Percentiles rank a stretch among this genome's conserved stretches.
Evolutionary conservation across 2,888 invertebrate genomes (phyloP).

Genomic region (Cotesia congregata): DNA sequence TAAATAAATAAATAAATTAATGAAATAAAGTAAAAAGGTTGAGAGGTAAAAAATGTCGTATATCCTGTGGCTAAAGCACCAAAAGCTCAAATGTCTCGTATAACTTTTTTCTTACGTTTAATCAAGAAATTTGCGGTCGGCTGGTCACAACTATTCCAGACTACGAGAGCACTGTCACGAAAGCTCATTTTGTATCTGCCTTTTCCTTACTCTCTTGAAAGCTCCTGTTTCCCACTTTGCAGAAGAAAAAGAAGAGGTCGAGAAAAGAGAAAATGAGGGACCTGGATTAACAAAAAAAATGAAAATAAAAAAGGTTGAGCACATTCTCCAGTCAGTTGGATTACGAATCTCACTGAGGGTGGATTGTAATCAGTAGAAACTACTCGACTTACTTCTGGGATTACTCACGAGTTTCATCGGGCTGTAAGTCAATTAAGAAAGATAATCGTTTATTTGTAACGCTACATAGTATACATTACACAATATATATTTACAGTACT

Average conservation of each 20-base stretch:
- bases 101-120: constrained; percentile 64
- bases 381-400: constrained; percentile 8
- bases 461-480: constrained; percentile 26
- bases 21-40: neutral
- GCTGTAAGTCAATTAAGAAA: constrained; percentile 18
- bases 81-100: constrained; percentile 36
- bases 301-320: neutral
- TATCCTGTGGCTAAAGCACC: constrained; percentile 25
- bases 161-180: constrained; percentile 34
- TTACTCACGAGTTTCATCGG: neutral
- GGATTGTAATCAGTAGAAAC: constrained; percentile 10
- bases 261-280: constrained; percentile 1
- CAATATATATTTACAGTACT: constrained; percentile 4
- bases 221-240: neutral
- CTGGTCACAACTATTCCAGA: constrained; percentile 50
- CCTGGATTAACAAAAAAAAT: neutral
- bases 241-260: constrained; percentile 15
- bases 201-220: constrained; percentile 12
- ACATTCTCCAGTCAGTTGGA: neutral
- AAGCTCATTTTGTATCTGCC: constrained; percentile 38
- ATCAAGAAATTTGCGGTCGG: constrained; percentile 69
- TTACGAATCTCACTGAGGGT: constrained; percentile 24
- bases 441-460: constrained; percentile 30
- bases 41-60: constrained; percentile 18
- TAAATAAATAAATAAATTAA: neutral